Percentiles rank a stretch among this genome's conserved stretches.
These are phyloP conservation scores for Adela reaumurella DNA, from an alignment of 2,888 invertebrate genomes.

Conservation along the genomic window DNA sequence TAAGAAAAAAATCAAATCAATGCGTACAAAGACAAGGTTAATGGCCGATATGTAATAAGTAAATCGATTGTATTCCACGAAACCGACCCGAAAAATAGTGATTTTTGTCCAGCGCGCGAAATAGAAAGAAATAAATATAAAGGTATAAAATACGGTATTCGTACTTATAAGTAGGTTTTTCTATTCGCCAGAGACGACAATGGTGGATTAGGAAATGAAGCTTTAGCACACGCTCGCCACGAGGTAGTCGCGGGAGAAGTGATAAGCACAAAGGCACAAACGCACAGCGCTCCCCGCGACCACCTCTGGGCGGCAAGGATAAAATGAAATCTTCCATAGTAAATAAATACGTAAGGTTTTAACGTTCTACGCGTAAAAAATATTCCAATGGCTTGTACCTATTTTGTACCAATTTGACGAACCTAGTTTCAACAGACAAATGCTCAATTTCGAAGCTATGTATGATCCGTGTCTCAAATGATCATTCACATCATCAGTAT, in stretches of 20 bases:
- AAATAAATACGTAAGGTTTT: constrained; percentile 44
- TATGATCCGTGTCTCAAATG: too few species aligned
- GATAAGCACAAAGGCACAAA: constrained; percentile 3
- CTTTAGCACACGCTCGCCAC: background rate
- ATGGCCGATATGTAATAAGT: constrained; percentile 48
- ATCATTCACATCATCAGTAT: too few species aligned
- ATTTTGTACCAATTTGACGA: too few species aligned
- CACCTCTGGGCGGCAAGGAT: constrained; percentile 31
- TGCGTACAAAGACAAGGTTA: constrained; percentile 38
- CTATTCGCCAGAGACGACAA: background rate
- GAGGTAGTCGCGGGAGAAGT: background rate
- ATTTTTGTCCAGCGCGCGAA: background rate
- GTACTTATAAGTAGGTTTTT: background rate
- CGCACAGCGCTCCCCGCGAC: background rate
- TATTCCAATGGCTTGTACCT: too few species aligned
- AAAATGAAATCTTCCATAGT: constrained; percentile 51
- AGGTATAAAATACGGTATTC: too few species aligned
- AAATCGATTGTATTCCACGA: constrained; percentile 34
- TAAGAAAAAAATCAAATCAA: constrained; percentile 7
- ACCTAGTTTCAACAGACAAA: background rate
- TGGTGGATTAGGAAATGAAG: background rate
- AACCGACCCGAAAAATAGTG: constrained; percentile 2
- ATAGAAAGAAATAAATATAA: background rate
- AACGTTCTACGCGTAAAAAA: constrained; percentile 29
- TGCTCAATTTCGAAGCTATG: background rate